Evolutionary conservation across 2,797 vertebrate species (phyloP).

Genomic region (Adelosebastes latens): DNA sequence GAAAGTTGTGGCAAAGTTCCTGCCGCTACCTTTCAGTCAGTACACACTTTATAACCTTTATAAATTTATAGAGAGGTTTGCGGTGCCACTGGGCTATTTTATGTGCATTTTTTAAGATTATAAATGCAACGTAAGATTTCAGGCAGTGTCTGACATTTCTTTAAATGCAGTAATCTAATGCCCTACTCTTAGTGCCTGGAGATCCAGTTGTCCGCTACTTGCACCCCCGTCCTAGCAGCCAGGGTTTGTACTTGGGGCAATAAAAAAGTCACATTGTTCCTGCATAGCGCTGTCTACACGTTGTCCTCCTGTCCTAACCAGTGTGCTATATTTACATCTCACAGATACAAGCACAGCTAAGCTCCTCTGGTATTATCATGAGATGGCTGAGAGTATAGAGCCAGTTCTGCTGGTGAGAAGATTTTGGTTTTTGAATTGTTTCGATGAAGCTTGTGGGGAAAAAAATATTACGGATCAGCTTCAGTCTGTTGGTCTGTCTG

Average conservation of each 20-base stretch:
- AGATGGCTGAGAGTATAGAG: neutral
- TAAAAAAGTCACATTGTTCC: conserved; percentile 53
- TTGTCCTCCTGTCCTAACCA: conserved; percentile 6
- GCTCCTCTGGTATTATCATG: conserved; percentile 7
- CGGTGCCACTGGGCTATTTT: neutral
- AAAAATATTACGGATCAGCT: neutral
- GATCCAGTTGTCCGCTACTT: conserved; percentile 57
- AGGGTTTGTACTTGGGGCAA: conserved; percentile 31
- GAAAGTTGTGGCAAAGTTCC: neutral
- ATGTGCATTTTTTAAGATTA: neutral
- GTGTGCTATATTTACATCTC: conserved; percentile 35
- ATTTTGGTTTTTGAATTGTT: neutral
- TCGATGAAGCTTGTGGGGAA: neutral
- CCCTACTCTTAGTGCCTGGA: conserved; percentile 41
- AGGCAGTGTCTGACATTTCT: neutral
- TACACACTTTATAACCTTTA: no score
- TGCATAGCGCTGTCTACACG: conserved; percentile 23
- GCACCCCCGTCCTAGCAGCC: conserved; percentile 28
- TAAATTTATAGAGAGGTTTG: neutral
- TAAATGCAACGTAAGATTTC: neutral
- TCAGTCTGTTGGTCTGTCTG: neutral
- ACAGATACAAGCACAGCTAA: conserved; percentile 32
- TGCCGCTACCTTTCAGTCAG: neutral
- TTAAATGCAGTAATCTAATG: neutral
- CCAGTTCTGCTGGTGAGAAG: neutral